Conservation (phyloP, 2,113 vertebrate genomes). For the Sarotherodon lohbergeri region DNA sequence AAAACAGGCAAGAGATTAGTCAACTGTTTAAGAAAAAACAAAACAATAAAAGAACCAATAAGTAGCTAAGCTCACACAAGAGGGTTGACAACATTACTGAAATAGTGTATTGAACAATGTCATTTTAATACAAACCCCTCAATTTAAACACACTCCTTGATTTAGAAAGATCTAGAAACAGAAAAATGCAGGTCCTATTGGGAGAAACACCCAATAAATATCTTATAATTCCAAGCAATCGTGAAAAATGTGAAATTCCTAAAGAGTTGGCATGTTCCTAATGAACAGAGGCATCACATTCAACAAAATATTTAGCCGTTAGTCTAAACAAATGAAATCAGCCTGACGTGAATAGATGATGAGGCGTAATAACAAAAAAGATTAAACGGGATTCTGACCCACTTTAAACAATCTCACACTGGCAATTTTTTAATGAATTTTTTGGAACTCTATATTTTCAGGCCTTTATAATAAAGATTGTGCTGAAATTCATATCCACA, state of each 20-base stretch:
- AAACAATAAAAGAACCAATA: background rate
- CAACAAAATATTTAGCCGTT: background rate
- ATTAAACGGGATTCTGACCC: background rate
- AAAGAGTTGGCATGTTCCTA: background rate
- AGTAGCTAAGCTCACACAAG: background rate
- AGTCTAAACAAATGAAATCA: background rate
- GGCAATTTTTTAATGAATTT: background rate
- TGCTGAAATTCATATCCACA: background rate
- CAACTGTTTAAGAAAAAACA: background rate
- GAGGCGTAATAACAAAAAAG: background rate
- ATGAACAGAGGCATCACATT: background rate
- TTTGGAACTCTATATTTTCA: background rate
- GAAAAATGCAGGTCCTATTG: background rate
- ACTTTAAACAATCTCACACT: conserved; percentile 28
- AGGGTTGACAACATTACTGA: background rate
- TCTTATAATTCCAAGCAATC: background rate
- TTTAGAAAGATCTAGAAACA: background rate
- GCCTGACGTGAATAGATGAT: background rate
- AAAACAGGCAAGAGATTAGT: background rate
- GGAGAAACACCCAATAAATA: rapidly evolving
- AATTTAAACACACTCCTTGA: background rate
- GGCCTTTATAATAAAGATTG: background rate
- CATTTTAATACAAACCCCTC: background rate
- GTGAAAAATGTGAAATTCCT: background rate
- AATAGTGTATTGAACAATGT: background rate